Conservation (phyloP, 2,113 vertebrate species). For the Erythrocercus mccallii region DNA sequence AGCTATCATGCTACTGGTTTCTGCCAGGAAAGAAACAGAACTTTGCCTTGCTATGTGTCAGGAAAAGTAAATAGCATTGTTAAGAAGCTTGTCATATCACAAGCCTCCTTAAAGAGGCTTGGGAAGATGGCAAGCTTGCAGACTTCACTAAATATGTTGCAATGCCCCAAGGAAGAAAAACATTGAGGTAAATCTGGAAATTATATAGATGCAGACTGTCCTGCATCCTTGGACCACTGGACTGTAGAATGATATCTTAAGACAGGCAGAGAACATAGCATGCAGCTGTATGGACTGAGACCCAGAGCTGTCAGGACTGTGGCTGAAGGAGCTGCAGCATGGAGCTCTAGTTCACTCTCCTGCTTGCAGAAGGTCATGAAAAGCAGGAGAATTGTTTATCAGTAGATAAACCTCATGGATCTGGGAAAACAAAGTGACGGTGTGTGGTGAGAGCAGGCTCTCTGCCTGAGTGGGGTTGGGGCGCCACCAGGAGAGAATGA, state of each 20-base stretch:
- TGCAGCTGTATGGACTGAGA: not conserved
- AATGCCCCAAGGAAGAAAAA: not conserved
- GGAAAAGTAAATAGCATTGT: constrained; percentile 46
- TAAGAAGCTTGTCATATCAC: constrained; percentile 34
- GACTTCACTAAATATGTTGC: not conserved
- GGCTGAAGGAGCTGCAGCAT: not conserved
- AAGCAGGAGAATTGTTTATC: not conserved
- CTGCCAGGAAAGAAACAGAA: constrained; percentile 48
- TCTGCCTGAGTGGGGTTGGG: not conserved
- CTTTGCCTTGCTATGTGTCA: constrained; percentile 52
- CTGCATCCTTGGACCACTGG: not conserved
- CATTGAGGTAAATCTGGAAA: not conserved
- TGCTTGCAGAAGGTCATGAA: not conserved
- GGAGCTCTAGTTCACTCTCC: not conserved
- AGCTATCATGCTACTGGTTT: constrained; percentile 62
- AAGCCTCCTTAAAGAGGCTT: not conserved
- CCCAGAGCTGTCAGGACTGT: not conserved
- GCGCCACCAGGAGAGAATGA: not conserved
- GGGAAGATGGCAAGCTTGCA: not conserved
- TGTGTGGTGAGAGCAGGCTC: not conserved
- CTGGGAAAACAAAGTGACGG: not conserved
- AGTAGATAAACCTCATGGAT: not conserved
- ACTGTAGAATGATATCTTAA: not conserved
- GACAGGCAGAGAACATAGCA: not conserved
- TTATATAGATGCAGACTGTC: not conserved